These are phyloP conservation scores for Pristionchus mayeri DNA, from an alignment of 2,888 invertebrate genomes.

Conservation along the genomic window DNA sequence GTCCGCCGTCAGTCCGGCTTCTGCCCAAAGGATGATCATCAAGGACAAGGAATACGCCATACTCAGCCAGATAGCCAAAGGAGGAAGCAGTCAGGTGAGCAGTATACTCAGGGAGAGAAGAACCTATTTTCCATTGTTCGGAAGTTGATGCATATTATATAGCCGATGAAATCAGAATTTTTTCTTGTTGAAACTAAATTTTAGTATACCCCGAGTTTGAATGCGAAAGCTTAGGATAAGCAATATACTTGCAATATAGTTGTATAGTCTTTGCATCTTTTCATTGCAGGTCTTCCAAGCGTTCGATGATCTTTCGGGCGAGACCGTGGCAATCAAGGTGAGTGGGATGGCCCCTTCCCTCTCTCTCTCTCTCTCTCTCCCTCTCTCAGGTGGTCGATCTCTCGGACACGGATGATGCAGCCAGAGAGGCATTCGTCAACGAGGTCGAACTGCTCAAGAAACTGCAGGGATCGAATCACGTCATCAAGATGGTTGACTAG, in stretches of 20 bases:
- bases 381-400: constrained; percentile 91
- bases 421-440: constrained; percentile 86
- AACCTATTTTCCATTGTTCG: neutral
- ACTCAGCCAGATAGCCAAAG: constrained; percentile 86
- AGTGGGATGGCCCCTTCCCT: too few relatives aligned
- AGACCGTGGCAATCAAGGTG: constrained; percentile 81
- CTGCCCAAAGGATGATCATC: constrained; percentile 78
- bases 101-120: neutral
- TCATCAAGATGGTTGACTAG: constrained; percentile 90
- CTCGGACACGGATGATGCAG: constrained; percentile 83
- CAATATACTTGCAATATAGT: too few relatives aligned
- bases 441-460: constrained; percentile 88
- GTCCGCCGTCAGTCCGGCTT: constrained; percentile 3
- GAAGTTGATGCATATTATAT: neutral
- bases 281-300: constrained; percentile 80
- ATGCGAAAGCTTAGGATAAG: too few relatives aligned
- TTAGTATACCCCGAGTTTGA: too few relatives aligned
- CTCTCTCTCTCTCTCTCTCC: too few relatives aligned
- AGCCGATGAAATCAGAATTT: neutral
- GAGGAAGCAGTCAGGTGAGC: constrained; percentile 91
- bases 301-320: constrained; percentile 81
- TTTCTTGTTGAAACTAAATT: too few relatives aligned
- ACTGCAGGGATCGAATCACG: constrained; percentile 85
- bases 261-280: too few relatives aligned
- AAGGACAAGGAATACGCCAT: constrained; percentile 85